A percentile compares a stretch with the other conserved stretches of the same genome.
Evolutionary conservation across 2,888 invertebrate species (phyloP).

Genomic region (Philereme transversata): DNA sequence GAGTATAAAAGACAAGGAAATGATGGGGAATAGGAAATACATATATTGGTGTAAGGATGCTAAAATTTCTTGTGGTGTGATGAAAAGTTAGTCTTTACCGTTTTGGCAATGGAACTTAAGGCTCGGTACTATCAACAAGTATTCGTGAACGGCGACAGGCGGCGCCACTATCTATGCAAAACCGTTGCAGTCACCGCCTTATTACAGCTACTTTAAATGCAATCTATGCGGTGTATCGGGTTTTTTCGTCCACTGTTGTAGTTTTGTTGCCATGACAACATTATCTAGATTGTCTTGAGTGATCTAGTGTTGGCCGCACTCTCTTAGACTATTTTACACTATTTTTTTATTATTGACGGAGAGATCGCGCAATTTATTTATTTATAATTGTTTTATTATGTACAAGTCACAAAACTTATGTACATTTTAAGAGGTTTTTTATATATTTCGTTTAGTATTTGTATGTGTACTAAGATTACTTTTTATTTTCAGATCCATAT

Average conservation of each 20-base stretch:
- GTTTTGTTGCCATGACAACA: conserved; percentile 61
- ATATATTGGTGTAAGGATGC: no score
- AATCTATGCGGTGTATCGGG: conserved; percentile 79
- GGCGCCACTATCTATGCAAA: conserved; percentile 73
- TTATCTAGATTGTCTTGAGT: conserved; percentile 45
- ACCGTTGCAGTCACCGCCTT: conserved; percentile 62
- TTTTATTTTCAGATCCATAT: conserved; percentile 94
- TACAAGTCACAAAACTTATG: no score
- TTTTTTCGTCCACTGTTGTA: conserved; percentile 77
- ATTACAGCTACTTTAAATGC: conserved; percentile 78
- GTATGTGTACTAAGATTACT: conserved; percentile 6
- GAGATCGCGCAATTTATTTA: no score
- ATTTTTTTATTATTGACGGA: no score
- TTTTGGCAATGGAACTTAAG: background rate
- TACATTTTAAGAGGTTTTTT: no score
- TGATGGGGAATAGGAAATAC: no score
- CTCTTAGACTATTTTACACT: conserved; percentile 3
- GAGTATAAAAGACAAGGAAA: no score
- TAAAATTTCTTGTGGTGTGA: no score
- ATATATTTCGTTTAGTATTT: no score
- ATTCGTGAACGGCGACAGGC: conserved; percentile 38
- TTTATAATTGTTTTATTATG: no score
- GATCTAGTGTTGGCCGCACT: conserved; percentile 34
- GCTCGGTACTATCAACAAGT: conserved; percentile 24
- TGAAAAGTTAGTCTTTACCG: no score